Conservation (phyloP, 2,113 vertebrate species). For the Pyrgilauda ruficollis region DNA sequence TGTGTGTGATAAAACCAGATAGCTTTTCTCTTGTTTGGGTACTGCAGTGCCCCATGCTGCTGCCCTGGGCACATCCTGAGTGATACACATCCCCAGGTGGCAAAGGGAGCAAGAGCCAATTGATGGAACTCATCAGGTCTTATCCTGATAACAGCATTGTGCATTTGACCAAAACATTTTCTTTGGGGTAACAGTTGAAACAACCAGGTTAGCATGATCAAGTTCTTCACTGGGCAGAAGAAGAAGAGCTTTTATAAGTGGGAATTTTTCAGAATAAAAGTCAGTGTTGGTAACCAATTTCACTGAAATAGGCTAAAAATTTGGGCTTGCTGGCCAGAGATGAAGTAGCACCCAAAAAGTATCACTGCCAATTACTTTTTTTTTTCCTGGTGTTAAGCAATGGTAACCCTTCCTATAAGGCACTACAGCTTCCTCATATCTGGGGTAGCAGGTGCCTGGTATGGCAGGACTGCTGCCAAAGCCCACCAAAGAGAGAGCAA, state of each 20-base stretch:
- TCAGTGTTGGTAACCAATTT: not conserved
- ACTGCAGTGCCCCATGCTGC: rapidly evolving
- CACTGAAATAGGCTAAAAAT: not conserved
- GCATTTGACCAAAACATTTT: not conserved
- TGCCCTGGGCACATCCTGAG: too few relatives aligned
- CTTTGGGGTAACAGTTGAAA: not conserved
- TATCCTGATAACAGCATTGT: not conserved
- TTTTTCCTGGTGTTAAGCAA: rapidly evolving
- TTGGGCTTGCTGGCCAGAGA: not conserved
- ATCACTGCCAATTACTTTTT: too few relatives aligned
- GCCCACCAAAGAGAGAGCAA: rapidly evolving
- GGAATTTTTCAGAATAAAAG: not conserved
- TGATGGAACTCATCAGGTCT: not conserved
- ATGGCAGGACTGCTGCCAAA: rapidly evolving
- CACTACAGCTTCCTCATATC: too few relatives aligned
- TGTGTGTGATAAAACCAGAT: rapidly evolving
- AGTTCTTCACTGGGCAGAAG: not conserved
- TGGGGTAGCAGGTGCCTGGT: not conserved
- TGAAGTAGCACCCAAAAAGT: not conserved
- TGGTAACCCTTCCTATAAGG: not conserved
- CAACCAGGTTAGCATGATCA: not conserved
- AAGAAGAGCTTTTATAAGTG: not conserved
- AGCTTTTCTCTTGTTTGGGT: not conserved
- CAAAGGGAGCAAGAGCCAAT: rapidly evolving
- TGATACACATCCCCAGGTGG: rapidly evolving